Base-by-base conservation (phyloP, 2,797 vertebrate genomes). In the Micrastur ruficollis region DNA sequence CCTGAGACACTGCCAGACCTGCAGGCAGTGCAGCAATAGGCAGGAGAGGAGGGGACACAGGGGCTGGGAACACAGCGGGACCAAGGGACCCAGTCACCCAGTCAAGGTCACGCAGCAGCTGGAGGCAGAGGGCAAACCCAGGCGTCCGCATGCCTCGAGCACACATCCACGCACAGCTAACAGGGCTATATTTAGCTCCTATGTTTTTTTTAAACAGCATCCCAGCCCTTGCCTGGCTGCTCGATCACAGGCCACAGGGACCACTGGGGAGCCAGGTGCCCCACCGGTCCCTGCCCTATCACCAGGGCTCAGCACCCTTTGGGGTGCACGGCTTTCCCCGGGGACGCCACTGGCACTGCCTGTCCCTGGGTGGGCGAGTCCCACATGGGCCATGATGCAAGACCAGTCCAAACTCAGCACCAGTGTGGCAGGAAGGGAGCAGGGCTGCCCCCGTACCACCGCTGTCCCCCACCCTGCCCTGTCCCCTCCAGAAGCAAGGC, bases 231-330 rank as follows among this genome's bases (percentile, higher is more conserved):
- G 36, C 32, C 62, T 72, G 70, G 23, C 66, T 86, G 58, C 49
- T 86, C 11, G 0, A 19, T 75, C 59, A 72, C 49, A 75, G 82
- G 49, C 65, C 68, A 85, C 50, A 65, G 34, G 59, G 53, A 85
- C 26, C 22, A 46, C 19, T 0, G 0, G n/a, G 36, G 38, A 66
- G 38, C 15, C 46, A 49, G 59, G 38, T 0, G 1, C 25, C 32
- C 32, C 1, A 0, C 26, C 2, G 2, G 26, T 61, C 34, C 42
- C 36, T 59, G 56, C 13, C 52, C 47, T 58, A 12, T 59, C 40
- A 25, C 14, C 53, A 63, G 58, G 27, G 16, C 62, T 78, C 56
- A 75, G 68, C 56, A 63, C 6, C 61, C 50, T 13, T 32, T 58
- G 47, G 40, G 32, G 18, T 50, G 14, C 25, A 23, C 1, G 0